A percentile compares a stretch with the other conserved stretches of the same genome.
These are phyloP conservation scores for Tetranychus piercei DNA, from an alignment of 2,888 invertebrate genomes.

Conservation along the genomic window DNA sequence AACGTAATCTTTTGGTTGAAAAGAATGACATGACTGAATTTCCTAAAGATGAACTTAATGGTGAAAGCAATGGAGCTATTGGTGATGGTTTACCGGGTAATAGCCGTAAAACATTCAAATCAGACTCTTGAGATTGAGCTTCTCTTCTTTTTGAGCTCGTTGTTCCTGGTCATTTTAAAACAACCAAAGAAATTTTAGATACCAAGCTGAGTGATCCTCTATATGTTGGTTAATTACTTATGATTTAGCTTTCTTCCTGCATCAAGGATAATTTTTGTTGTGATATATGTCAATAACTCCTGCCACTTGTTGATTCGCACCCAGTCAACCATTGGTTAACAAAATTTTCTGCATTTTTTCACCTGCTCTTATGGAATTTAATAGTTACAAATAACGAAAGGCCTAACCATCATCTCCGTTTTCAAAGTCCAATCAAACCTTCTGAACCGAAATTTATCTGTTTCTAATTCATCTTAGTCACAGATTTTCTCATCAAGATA, in stretches of 20 bases:
- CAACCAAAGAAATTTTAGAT: neutral
- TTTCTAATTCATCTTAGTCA: no score
- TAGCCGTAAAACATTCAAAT: neutral
- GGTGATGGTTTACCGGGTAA: neutral
- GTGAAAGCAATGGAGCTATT: neutral
- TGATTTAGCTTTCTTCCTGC: neutral
- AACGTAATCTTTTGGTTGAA: conserved; percentile 14
- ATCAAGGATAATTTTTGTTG: neutral
- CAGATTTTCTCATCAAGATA: no score
- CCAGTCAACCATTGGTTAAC: neutral
- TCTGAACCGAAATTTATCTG: no score
- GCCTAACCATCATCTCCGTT: no score
- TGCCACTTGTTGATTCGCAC: neutral
- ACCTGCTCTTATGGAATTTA: no score
- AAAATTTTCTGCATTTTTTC: no score
- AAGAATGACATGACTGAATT: conserved; percentile 5
- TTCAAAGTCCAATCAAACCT: no score
- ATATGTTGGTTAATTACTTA: neutral
- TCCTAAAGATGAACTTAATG: neutral
- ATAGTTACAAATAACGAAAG: no score
- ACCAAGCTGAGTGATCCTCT: neutral
- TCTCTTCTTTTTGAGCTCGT: no score
- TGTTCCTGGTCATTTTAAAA: neutral
- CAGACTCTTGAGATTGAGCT: neutral
- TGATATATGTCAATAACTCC: neutral